phyloP scores from a whole-genome alignment of 2,888 invertebrate genomes.

The Agriopis aurantiaria region DNA sequence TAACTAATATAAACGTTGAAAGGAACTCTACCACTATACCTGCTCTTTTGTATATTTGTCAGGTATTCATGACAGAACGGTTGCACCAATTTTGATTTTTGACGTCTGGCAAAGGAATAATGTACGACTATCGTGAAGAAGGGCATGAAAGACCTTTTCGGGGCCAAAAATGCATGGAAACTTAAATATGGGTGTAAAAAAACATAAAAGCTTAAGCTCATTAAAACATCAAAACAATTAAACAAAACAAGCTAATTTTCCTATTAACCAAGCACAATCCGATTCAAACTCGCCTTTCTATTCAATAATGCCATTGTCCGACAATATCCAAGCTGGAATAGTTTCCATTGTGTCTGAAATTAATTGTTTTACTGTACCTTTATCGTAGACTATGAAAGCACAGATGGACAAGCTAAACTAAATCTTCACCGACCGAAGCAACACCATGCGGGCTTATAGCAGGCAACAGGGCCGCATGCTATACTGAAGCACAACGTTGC shows the following conservation, averaged over 20 bases:
- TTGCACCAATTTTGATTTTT: no score
- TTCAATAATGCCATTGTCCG: slow-evolving; percentile 28
- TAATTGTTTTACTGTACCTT: slow-evolving; percentile 28
- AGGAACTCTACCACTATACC: no score
- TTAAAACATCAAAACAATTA: slow-evolving; percentile 21
- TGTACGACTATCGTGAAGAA: no score
- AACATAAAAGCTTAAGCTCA: neutral
- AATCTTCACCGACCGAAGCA: no score
- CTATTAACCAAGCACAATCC: slow-evolving; percentile 15
- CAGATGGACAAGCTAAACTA: neutral
- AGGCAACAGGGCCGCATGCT: no score
- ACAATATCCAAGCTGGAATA: slow-evolving; percentile 20
- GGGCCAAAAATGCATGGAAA: neutral
- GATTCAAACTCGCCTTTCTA: slow-evolving; percentile 23
- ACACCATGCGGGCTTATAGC: neutral
- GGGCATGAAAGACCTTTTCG: no score
- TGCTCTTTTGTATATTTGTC: no score
- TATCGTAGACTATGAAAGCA: neutral
- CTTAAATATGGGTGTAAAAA: neutral
- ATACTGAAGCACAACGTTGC: no score
- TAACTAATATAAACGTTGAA: no score
- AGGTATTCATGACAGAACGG: no score
- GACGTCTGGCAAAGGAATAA: no score
- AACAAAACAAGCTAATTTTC: slow-evolving; percentile 23
- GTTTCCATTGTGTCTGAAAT: slow-evolving; percentile 32